Conservation (phyloP, 64 coral and sea anemone species). For the Orbicella faveolata region DNA sequence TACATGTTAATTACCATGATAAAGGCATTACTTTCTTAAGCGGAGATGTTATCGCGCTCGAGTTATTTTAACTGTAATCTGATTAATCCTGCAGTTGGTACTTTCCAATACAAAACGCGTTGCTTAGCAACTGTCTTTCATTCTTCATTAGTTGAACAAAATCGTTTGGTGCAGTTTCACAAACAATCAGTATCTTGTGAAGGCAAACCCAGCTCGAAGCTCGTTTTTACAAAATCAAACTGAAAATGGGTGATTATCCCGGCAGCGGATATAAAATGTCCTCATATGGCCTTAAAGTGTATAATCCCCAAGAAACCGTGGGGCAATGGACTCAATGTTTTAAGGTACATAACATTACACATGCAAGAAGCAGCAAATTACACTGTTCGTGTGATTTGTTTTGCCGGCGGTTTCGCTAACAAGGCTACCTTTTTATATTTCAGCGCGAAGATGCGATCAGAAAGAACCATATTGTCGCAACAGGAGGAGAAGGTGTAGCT, state of each 20-base stretch:
- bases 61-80: neutral
- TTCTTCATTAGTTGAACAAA: conserved; percentile 12
- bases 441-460: conserved; percentile 80
- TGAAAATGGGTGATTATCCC: conserved; percentile 75
- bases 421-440: neutral
- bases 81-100: conserved; percentile 3
- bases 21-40: neutral
- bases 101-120: conserved; percentile 15
- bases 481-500: conserved; percentile 60
- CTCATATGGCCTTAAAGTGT: conserved; percentile 69
- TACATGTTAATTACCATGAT: conserved; percentile 32
- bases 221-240: neutral
- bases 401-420: neutral
- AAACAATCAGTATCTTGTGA: neutral
- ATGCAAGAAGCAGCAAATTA: neutral
- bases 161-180: neutral
- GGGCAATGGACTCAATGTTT: conserved; percentile 68
- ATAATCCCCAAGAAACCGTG: conserved; percentile 75
- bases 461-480: conserved; percentile 74
- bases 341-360: conserved; percentile 61
- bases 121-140: conserved; percentile 7
- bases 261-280: conserved; percentile 80
- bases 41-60: neutral
- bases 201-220: neutral
- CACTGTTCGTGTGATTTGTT: neutral